Evolutionary conservation across 1,140 invertebrate species (phyloP), one percentile per base, ranked within the genome.

Genomic region (Magallana gigas): DNA sequence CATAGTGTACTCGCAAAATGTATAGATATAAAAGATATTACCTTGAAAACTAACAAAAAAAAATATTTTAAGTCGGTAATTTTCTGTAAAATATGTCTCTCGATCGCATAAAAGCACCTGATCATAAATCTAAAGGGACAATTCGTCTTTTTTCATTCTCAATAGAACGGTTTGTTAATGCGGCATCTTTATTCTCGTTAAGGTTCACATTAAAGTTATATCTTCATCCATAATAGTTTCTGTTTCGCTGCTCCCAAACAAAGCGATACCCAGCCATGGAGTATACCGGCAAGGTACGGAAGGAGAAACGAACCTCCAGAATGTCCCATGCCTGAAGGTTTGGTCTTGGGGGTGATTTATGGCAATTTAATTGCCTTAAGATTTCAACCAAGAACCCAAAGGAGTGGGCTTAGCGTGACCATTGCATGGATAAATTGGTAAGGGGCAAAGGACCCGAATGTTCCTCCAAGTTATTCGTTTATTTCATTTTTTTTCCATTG

Each of bases 191-290:
- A 56, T 83, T 83, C 81, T 83, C 81, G 81, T 57, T 57, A 57
- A 83, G 56, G 16, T 58, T 57, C 81, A 83, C 81, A 83, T 83
- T 83, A 83, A 83, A 57, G 57, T 83, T 29, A 83, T 83, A 58
- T 83, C 81, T 83, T 58, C 57, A 83, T 83, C 81, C 81, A 57
- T 58, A 9, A 83, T 58, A 58, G 81, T 83, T 83, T 83, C 81
- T 83, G 81, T 83, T 83, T 83, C 56, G 18, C 16, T 58, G 81
- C 14, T 16, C 18, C 57, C 81, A 58, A 58, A 57, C 56, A 83
- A 83, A 57, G 14, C 9, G 9, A 9, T 7, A 36, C 48, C n/a
- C 48, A 57, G 81, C 68, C 12, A 76, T 76, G 68, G 68, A 36
- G 36, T 48, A 48, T 76, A 76, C 68, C 23, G 36, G 68, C 29